Evolutionary conservation across 2,888 invertebrate species (phyloP).

Genomic region (Norana najaformis): DNA sequence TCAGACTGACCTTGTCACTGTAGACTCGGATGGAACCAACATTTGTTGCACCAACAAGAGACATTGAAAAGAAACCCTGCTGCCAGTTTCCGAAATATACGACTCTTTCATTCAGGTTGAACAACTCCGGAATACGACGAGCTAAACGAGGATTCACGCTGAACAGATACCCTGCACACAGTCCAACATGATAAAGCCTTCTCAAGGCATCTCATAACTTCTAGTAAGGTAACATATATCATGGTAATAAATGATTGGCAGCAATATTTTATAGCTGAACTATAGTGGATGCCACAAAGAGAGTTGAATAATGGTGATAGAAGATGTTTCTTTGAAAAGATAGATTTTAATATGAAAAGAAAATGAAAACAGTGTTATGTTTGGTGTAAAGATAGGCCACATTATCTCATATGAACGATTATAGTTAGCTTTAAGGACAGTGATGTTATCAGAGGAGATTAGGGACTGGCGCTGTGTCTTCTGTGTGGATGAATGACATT

Average conservation of each 20-base stretch:
- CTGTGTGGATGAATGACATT: too few species aligned
- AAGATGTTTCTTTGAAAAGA: too few species aligned
- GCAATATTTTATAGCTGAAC: not conserved
- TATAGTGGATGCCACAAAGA: too few species aligned
- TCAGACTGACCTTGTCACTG: slow-evolving; percentile 72
- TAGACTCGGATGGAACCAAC: slow-evolving; percentile 93
- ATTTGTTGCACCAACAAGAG: slow-evolving; percentile 96
- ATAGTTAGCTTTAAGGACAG: too few species aligned
- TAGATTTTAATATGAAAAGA: too few species aligned
- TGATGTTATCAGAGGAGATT: too few species aligned
- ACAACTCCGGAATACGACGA: slow-evolving; percentile 83
- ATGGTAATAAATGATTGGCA: too few species aligned
- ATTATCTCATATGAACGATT: too few species aligned
- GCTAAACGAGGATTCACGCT: slow-evolving; percentile 91
- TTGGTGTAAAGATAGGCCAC: too few species aligned
- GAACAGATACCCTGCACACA: slow-evolving; percentile 70
- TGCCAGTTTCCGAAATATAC: slow-evolving; percentile 88
- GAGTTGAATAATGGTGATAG: too few species aligned
- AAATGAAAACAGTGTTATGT: too few species aligned
- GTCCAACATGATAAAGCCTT: not conserved
- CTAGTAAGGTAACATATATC: not conserved
- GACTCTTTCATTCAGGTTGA: slow-evolving; percentile 90
- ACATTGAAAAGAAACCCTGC: slow-evolving; percentile 94
- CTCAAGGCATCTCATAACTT: not conserved
- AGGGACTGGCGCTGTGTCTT: too few species aligned